These are phyloP conservation scores for Sebastes wilsoni DNA, from an alignment of 2,797 vertebrate species.

Conservation along the genomic window DNA sequence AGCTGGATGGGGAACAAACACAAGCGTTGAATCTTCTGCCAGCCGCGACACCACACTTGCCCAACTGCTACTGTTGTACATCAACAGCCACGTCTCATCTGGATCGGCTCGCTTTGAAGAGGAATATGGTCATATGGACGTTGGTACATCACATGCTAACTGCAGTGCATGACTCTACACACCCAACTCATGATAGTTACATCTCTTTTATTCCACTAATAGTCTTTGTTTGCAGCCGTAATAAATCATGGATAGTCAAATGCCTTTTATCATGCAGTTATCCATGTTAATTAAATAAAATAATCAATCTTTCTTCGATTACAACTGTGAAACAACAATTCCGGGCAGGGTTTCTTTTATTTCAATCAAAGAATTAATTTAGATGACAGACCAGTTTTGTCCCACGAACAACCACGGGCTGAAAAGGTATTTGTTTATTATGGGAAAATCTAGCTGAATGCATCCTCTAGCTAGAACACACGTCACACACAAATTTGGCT, in stretches of 20 bases:
- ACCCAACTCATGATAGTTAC: background rate
- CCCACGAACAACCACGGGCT: background rate
- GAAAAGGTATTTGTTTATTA: background rate
- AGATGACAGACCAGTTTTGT: background rate
- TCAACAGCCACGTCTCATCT: constrained; percentile 24
- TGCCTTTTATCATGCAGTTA: background rate
- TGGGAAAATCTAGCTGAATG: background rate
- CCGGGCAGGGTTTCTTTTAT: too few relatives aligned
- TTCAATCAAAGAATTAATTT: background rate
- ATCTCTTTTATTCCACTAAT: background rate
- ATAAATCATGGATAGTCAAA: background rate
- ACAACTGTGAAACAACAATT: background rate
- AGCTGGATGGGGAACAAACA: constrained; percentile 68
- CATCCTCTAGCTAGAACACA: background rate
- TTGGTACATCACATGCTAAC: background rate
- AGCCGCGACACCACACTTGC: background rate
- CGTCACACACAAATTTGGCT: background rate
- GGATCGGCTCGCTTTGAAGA: background rate
- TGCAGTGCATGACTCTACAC: background rate
- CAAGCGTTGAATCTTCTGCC: constrained; percentile 10
- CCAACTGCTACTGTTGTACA: constrained; percentile 50
- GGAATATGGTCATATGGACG: background rate
- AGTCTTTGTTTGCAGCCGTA: background rate
- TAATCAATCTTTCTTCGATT: background rate
- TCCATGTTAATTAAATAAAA: background rate